Evolutionary conservation across 1,140 invertebrate species (phyloP), one percentile per base, ranked within the genome.

Genomic region (Stratiolaelaps scimitus): DNA sequence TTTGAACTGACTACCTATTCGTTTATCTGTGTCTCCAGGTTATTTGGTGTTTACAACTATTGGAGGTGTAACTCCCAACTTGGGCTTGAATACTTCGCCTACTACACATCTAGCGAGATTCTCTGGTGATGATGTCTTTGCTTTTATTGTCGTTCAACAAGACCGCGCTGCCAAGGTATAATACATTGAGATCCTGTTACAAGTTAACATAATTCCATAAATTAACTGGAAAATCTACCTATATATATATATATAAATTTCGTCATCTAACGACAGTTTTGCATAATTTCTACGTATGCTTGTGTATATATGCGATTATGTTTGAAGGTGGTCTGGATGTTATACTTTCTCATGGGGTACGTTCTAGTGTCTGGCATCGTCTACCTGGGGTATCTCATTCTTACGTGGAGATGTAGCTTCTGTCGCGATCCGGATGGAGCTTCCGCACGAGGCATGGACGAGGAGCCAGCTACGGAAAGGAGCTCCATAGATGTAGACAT

Each of bases 271-370:
- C 4, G 10, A 40, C 10, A 40, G 34, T 40, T 40, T 10, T 6
- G 34, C 34, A 10, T 40, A 40, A 40, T 10, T 0, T 40, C 10
- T 40, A 40, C 10, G 34, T 40, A 4, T 4, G 4, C 10, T 40
- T 40, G 10, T 40, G 34, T 40, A n/a, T n/a, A n/a, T n/a, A n/a
- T n/a, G n/a, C n/a, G n/a, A 48, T 15, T 28, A 48, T 48, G 26
- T 2, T 26, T 23, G 13, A 26, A 60, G 53, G 53, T 60, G 15
- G 15, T 60, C 15, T 60, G 53, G 53, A 60, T 60, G 53, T 34
- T 60, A 17, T 60, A 60, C 53, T 60, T 60, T 23, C 15, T 60
- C 10, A 60, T 60, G 26, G 53, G 53, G 15, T 60, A 60, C 53
- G 34, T 60, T 15, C 26, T 60, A 5, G 26, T 60, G 4, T 60